Evolutionary conservation across 2,797 vertebrate species (phyloP), one percentile per base, ranked within the genome.

Genomic region (Lutjanus campechanus): DNA sequence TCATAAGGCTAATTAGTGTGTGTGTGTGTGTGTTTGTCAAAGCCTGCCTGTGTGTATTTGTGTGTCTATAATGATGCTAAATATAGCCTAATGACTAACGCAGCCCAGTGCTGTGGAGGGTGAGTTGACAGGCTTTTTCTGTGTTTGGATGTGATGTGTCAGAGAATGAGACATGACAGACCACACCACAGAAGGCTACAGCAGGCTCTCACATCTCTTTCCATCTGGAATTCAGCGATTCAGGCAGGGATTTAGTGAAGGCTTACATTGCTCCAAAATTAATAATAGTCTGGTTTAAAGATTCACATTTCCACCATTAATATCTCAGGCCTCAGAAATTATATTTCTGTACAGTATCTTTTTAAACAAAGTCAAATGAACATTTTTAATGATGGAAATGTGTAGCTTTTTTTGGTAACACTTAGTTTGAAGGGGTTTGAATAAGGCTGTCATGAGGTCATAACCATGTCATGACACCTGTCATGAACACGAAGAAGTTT

Each of bases 41-140:
- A 73, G 62, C 54, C 55, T 79, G 61, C n/a, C 29, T 76, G 49
- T 83, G 46, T 70, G 69, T 44, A 64, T 81, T 25, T 84, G 70
- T 85, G 71, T 86, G 71, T 82, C 46, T 75, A 56, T 61, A 68
- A 75, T 36, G 22, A 70, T 55, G 77, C 90, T 91, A 93, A 90
- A 92, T 86, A 85, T 92, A 94, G 77, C 67, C 70, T 77, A 82
- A 87, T 94, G 89, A 93, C 89, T 92, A 92, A 92, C 58, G 62
- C 70, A 79, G 79, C 71, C 81, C 50, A 79, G 77, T 76, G 22
- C 74, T 85, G 69, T 44, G 44, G 73, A 86, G 76, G 69, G 60
- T 79, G 77, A 84, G 74, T 74, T 82, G 79, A 88, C 64, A 86
- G 71, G 67, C 66, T 68, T 75, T 81, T 77, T 83, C 50, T 69